Base-by-base conservation (phyloP, 2,888 invertebrate genomes). In the Neocrepidodera transversa region DNA sequence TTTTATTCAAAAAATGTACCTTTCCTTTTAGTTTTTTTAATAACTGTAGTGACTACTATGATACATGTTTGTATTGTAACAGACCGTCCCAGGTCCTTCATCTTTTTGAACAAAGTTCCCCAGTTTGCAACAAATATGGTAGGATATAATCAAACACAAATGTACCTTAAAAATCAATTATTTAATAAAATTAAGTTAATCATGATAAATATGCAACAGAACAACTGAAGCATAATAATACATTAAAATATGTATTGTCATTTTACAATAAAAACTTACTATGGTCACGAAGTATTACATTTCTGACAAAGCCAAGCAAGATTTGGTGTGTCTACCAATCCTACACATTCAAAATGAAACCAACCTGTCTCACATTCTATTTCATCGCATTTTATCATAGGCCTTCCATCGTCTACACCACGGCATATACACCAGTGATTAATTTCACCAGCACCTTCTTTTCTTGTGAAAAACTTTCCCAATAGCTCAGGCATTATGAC, bases 351-450 rank as follows among this genome's bases (percentile, higher is more conserved):
- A 17, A 42, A 20, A 18, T 42, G 42, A 42, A 20, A 42, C 42
- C 42, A 42, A 6, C 11, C 2, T 42, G 4, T 18, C 5, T 20
- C 20, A 42, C 42, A 42, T 3, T 18, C 11, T n/a, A 17, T 18
- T 11, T 2, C 17, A 38, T 38, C 38, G 13, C 38, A 38, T 7
- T 17, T 6, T 8, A 38, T 38, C 38, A 38, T 38, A 2, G 13
- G 38, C 5, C 38, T 14, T n/a, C 17, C 17, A 17, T 38, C 38
- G 13, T 38, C 38, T 18, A 79, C 95, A 97, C 96, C 96, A 97
- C 79, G 95, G 28, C 28, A 28, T 8, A 4, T 28, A 10, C 28
- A 28, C 28, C 28, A 28, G 10, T 28, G 10, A 4, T 8, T 8
- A 6, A 28, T n/a, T n/a, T n/a, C n/a, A n/a, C n/a, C n/a, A 10